phyloP scores from a whole-genome alignment of 2,797 vertebrate genomes.

The Sebastes hubbsi region DNA sequence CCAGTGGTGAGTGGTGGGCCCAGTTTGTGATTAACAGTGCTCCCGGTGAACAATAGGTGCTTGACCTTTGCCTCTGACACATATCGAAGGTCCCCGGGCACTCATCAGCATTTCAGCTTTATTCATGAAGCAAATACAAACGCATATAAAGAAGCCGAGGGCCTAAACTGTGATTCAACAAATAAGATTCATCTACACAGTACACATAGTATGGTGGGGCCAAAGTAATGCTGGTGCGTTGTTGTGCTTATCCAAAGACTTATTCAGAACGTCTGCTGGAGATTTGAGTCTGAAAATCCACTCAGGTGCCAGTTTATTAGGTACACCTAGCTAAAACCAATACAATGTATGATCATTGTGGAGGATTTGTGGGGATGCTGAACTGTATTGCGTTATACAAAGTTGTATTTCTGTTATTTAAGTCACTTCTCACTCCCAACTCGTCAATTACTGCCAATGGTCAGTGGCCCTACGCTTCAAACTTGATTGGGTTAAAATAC shows the following conservation, averaged over 20 bases:
- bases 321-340: not conserved
- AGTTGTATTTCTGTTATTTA: not conserved
- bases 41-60: conserved; percentile 76
- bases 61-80: conserved; percentile 75
- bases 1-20: conserved; percentile 1
- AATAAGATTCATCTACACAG: not conserved
- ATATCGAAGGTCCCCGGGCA: conserved; percentile 64
- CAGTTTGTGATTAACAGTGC: conserved; percentile 55
- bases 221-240: not conserved
- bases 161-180: conserved; percentile 22
- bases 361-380: not conserved
- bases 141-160: conserved; percentile 44
- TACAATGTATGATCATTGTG: not conserved
- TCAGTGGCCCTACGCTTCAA: too few relatives aligned
- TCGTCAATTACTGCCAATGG: too few relatives aligned
- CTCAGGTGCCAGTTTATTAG: not conserved
- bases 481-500: too few relatives aligned
- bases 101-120: conserved; percentile 70
- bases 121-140: conserved; percentile 67
- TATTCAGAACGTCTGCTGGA: not conserved
- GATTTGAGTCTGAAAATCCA: not conserved
- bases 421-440: too few relatives aligned
- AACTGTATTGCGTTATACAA: not conserved
- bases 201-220: not conserved
- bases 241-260: not conserved